These are phyloP conservation scores for Scopus umbretta DNA, from an alignment of 2,113 vertebrate genomes.

Conservation along the genomic window DNA sequence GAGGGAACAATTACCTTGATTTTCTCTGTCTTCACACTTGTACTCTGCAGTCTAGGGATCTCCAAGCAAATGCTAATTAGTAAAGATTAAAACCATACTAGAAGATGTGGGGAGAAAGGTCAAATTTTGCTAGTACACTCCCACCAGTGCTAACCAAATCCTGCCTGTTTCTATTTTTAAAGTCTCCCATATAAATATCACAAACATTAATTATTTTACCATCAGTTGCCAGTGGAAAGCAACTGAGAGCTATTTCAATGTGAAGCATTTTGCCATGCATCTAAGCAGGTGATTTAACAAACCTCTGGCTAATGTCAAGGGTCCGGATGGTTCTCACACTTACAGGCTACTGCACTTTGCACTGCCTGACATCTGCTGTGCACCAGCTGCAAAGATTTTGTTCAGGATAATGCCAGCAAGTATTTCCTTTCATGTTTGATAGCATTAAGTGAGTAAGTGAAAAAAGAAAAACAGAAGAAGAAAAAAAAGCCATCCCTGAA, in stretches of 20 bases:
- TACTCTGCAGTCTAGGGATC: neutral
- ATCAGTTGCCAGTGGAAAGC: neutral
- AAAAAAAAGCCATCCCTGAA: neutral
- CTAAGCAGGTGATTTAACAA: neutral
- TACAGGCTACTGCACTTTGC: neutral
- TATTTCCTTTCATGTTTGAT: conserved; percentile 19
- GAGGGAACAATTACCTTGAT: conserved; percentile 16
- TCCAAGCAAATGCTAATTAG: conserved; percentile 14
- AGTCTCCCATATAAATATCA: neutral
- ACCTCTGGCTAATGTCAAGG: conserved; percentile 1
- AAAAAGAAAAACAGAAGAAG: neutral
- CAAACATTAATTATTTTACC: neutral
- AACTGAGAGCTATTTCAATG: neutral
- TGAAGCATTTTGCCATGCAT: neutral
- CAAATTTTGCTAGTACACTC: neutral
- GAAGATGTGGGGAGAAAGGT: neutral
- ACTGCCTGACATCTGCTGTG: neutral
- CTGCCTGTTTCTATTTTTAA: neutral
- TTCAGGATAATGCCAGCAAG: neutral
- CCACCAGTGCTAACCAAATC: neutral
- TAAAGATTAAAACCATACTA: neutral
- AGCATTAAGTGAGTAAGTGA: neutral
- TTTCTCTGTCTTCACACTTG: neutral
- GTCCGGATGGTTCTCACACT: neutral
- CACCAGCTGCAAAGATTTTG: neutral